Evolutionary conservation across 2,888 invertebrate genomes (phyloP).

Genomic region (Tanaodytes sp.): DNA sequence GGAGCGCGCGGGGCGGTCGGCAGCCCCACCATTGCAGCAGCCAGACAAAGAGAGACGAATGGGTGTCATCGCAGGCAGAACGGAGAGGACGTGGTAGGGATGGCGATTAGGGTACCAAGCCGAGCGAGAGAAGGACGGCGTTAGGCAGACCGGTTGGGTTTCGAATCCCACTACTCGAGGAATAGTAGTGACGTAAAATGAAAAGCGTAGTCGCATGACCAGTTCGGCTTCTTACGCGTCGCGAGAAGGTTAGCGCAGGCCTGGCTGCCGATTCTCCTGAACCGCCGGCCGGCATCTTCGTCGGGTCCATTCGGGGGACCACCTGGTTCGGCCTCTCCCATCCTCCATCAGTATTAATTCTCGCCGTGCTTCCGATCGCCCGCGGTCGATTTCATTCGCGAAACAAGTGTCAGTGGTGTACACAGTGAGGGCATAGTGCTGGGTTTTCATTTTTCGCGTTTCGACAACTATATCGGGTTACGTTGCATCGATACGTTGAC

Average conservation of each 20-base stretch:
- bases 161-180: constrained; percentile 66
- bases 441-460: too few relatives aligned
- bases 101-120: neutral
- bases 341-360: constrained; percentile 30
- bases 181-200: constrained; percentile 62
- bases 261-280: constrained; percentile 33
- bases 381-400: too few relatives aligned
- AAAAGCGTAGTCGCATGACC: constrained; percentile 61
- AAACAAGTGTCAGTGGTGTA: too few relatives aligned
- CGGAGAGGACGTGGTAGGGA: constrained; percentile 29
- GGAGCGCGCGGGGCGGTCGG: constrained; percentile 28
- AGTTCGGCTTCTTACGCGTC: constrained; percentile 59
- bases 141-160: constrained; percentile 58
- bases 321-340: constrained; percentile 24
- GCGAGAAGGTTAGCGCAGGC: constrained; percentile 54
- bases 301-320: constrained; percentile 34
- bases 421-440: too few relatives aligned
- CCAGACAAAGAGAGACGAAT: constrained; percentile 11
- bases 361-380: neutral
- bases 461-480: too few relatives aligned
- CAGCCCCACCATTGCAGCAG: constrained; percentile 34
- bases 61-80: neutral
- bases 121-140: constrained; percentile 27
- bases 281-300: constrained; percentile 55
- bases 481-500: too few relatives aligned